Conservation (phyloP, 2,888 invertebrate species). For the Augiades crinisus region DNA sequence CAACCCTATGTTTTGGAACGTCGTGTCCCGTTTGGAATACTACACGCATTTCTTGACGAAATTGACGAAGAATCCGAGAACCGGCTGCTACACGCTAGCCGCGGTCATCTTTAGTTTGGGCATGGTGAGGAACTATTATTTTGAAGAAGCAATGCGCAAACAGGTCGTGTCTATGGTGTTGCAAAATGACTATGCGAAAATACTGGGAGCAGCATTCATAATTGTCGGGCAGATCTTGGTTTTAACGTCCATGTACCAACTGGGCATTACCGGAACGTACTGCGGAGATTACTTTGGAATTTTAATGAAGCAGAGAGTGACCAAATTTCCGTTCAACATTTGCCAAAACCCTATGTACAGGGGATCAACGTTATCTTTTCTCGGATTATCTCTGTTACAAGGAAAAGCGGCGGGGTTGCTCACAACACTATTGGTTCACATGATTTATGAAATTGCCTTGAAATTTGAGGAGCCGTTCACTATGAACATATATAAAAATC, state of each 20-base stretch:
- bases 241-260: slow-evolving; percentile 31
- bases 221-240: slow-evolving; percentile 29
- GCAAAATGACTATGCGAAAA: slow-evolving; percentile 15
- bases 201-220: slow-evolving; percentile 4
- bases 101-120: slow-evolving; percentile 27
- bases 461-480: slow-evolving; percentile 32
- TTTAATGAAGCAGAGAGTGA: slow-evolving; percentile 33
- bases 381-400: slow-evolving; percentile 30
- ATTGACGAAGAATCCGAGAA: slow-evolving; percentile 23
- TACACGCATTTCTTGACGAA: slow-evolving; percentile 31
- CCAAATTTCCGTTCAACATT: slow-evolving; percentile 33
- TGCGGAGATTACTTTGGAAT: slow-evolving; percentile 37
- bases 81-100: slow-evolving; percentile 27
- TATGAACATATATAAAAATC: slow-evolving; percentile 20
- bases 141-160: slow-evolving; percentile 30
- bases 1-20: slow-evolving; percentile 31
- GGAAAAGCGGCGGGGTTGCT: slow-evolving; percentile 29
- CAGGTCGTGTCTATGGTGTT: slow-evolving; percentile 23
- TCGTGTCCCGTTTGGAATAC: slow-evolving; percentile 28
- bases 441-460: slow-evolving; percentile 28
- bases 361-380: slow-evolving; percentile 34
- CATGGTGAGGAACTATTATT: slow-evolving; percentile 30
- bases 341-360: slow-evolving; percentile 36
- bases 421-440: slow-evolving; percentile 26
- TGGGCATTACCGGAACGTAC: slow-evolving; percentile 36